Evolutionary conservation across 2,113 vertebrate species (phyloP).

Genomic region (Melanostigma gelatinosum): DNA sequence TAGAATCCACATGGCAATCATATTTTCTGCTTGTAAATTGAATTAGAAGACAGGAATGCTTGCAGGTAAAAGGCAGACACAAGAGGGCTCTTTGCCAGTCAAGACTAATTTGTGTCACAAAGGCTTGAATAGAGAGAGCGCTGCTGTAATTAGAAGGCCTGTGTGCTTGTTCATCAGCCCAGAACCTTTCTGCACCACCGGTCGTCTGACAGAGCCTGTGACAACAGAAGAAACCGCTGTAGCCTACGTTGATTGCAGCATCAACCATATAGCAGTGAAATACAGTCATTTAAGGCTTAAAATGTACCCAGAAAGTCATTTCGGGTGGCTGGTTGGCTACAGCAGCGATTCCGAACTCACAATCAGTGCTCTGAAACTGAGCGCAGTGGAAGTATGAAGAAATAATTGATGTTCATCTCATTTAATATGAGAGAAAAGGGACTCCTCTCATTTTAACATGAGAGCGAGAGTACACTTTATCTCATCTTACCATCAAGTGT

Average conservation of each 20-base stretch:
- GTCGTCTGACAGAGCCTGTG: slow-evolving; percentile 51
- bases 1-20: slow-evolving; percentile 75
- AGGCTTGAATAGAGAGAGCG: slow-evolving; percentile 59
- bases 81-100: slow-evolving; percentile 68
- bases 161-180: slow-evolving; percentile 71
- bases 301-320: background rate
- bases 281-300: slow-evolving; percentile 33
- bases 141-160: slow-evolving; percentile 64
- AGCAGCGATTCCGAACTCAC: slow-evolving; percentile 3
- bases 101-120: slow-evolving; percentile 77
- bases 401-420: background rate
- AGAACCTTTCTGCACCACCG: slow-evolving; percentile 70
- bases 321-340: background rate
- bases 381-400: background rate
- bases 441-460: slow-evolving; percentile 10
- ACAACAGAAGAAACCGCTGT: slow-evolving; percentile 49
- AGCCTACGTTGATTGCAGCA: slow-evolving; percentile 46
- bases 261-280: slow-evolving; percentile 30
- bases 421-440: background rate
- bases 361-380: slow-evolving; percentile 18
- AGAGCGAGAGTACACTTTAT: slow-evolving; percentile 18
- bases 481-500: slow-evolving; percentile 25
- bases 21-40: slow-evolving; percentile 75
- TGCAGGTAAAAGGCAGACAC: slow-evolving; percentile 72
- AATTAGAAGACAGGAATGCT: slow-evolving; percentile 69